Base-by-base conservation (phyloP, 2,797 vertebrate genomes). In the Peromyscus eremicus region DNA sequence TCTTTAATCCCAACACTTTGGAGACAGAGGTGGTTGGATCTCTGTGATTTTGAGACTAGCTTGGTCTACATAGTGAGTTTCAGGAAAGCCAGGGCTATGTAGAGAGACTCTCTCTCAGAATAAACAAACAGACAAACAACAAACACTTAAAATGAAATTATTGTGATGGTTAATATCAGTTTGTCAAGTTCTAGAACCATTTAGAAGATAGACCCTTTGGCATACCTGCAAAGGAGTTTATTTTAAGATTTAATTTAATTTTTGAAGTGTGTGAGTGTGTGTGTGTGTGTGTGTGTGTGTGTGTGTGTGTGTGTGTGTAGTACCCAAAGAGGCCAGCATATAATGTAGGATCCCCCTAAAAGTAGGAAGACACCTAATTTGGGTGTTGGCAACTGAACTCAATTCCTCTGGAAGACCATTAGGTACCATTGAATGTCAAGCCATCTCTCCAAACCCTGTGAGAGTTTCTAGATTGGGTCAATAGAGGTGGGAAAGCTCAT, bases 301-400 rank as follows among this genome's bases (percentile, higher is more conserved):
- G 23, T 64, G 4, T 62, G 60, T 62, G 23, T 62, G 60, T 4
- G 27, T 77, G 76, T 79, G 27, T 32, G 17, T 77, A 49, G 43
- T 29, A 49, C 0, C 27, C 14, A 32, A 29, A 16, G 27, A 32
- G 3, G 29, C 1, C 37, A 79, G 16, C 0, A 34, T 13, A 79
- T 52, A 0, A 23, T 3, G 7, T 71, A 12, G n/a, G 70, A 27
- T 75, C 2, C 73, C 40, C 40, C 4, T 79, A 52, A 52, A 52
- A 27, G 76, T 19, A 19, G 27, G 9, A 79, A 32, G 29, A 21
- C 27, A 79, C 16, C 29, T 43, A 25, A 75, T 75, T 43, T 75
- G 73, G 23, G 40, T 43, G 23, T n/a, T 25, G 23, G 37, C 71
- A 75, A 75, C 37, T 25, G 23, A 43, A 43, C 23, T 43, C 37